Evolutionary conservation across 2,797 vertebrate species (phyloP).

Genomic region (Eulemur albifrons): DNA sequence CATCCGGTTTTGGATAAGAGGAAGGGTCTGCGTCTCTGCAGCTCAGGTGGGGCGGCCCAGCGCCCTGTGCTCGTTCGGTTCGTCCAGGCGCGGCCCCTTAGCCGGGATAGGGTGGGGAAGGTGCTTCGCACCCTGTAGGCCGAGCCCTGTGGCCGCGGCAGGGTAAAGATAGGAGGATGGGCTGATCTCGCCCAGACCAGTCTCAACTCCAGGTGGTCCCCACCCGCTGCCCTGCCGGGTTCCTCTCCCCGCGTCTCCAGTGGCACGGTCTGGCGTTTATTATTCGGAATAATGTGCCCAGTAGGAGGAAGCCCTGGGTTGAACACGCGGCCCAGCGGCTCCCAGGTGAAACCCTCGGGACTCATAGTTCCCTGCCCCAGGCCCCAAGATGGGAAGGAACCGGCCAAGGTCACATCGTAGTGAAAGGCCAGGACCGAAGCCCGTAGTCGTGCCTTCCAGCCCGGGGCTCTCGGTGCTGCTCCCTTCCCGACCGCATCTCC

Average conservation of each 20-base stretch:
- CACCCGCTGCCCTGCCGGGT: neutral
- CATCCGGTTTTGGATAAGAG: constrained; percentile 29
- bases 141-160: neutral
- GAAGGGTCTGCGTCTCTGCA: neutral
- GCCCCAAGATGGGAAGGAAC: neutral
- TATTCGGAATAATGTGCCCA: neutral
- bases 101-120: neutral
- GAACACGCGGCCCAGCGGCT: neutral
- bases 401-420: constrained; percentile 6
- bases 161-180: neutral
- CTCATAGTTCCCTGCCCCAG: neutral
- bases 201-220: neutral
- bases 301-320: neutral
- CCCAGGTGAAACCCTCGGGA: neutral
- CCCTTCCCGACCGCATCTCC: neutral
- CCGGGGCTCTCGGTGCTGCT: neutral
- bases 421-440: neutral
- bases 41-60: neutral
- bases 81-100: neutral
- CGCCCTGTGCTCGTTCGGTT: neutral
- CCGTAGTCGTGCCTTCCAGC: neutral
- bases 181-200: fast-evolving
- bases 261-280: neutral
- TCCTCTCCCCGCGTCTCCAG: neutral
- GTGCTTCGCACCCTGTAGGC: neutral